A percentile compares a stretch with the other conserved stretches of the same genome.
These are phyloP conservation scores for Hoplostethus atlanticus DNA, from an alignment of 2,797 vertebrate genomes.

Conservation along the genomic window DNA sequence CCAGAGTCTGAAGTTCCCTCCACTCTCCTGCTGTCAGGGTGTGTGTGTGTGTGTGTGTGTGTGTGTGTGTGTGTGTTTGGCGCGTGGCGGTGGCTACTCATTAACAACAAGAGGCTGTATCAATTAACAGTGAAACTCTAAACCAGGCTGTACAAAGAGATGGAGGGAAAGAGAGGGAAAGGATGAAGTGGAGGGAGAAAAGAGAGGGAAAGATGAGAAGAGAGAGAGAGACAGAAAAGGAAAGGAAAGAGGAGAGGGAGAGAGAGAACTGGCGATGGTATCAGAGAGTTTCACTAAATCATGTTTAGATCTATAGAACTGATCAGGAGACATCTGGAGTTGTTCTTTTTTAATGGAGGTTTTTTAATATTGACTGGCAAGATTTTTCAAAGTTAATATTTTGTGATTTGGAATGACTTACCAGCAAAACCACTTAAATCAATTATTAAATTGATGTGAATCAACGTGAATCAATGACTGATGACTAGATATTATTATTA, in stretches of 20 bases:
- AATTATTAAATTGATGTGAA: no score
- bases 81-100: constrained; percentile 34
- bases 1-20: constrained; percentile 42
- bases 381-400: no score
- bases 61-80: constrained; percentile 11
- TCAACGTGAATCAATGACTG: no score
- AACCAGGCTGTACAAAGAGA: neutral
- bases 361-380: no score
- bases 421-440: no score
- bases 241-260: neutral
- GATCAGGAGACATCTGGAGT: no score
- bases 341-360: no score
- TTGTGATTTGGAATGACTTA: no score
- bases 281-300: no score
- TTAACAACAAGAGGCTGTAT: constrained; percentile 32
- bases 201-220: neutral
- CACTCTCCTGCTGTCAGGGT: constrained; percentile 28
- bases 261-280: neutral
- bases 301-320: no score
- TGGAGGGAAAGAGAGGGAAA: neutral
- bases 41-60: neutral
- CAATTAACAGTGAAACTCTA: constrained; percentile 4
- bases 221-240: neutral
- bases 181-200: neutral
- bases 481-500: no score